These are phyloP conservation scores for Rana temporaria DNA, from an alignment of 2,113 vertebrate species.

Conservation along the genomic window DNA sequence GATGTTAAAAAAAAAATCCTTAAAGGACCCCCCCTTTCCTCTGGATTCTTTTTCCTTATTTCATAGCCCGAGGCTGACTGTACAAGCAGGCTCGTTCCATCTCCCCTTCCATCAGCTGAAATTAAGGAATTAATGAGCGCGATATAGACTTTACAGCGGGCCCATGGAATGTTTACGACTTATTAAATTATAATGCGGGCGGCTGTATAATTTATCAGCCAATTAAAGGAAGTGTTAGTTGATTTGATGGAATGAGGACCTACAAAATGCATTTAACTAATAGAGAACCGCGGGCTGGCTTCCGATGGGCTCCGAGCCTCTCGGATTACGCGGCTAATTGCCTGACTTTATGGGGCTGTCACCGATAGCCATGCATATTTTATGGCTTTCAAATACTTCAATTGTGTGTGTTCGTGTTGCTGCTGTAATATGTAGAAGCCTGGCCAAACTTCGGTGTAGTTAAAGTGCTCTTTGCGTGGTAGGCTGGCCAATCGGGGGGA, in stretches of 20 bases:
- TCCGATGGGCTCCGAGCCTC: conserved; percentile 75
- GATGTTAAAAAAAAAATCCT: conserved; percentile 81
- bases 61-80: conserved; percentile 81
- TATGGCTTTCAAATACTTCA: conserved; percentile 97
- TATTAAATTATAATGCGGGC: conserved; percentile 99
- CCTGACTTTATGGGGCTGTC: conserved; percentile 97
- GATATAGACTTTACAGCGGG: conserved; percentile 90
- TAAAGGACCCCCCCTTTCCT: conserved; percentile 73
- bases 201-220: conserved; percentile 99
- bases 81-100: conserved; percentile 81
- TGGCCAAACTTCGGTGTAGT: conserved; percentile 94
- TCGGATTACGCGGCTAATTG: conserved; percentile 99
- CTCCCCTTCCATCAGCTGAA: conserved; percentile 86
- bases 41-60: conserved; percentile 68
- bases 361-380: conserved; percentile 99
- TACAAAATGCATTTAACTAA: conserved; percentile 99
- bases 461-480: conserved; percentile 72
- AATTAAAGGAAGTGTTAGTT: conserved; percentile 99
- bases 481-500: conserved; percentile 4
- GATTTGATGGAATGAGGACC: conserved; percentile 99
- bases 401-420: conserved; percentile 91
- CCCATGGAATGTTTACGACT: conserved; percentile 98
- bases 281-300: conserved; percentile 86
- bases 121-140: conserved; percentile 99
- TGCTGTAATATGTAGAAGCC: conserved; percentile 92